These are phyloP conservation scores for Gambusia yucatana DNA, from an alignment of 2,797 vertebrate genomes.

Conservation along the genomic window DNA sequence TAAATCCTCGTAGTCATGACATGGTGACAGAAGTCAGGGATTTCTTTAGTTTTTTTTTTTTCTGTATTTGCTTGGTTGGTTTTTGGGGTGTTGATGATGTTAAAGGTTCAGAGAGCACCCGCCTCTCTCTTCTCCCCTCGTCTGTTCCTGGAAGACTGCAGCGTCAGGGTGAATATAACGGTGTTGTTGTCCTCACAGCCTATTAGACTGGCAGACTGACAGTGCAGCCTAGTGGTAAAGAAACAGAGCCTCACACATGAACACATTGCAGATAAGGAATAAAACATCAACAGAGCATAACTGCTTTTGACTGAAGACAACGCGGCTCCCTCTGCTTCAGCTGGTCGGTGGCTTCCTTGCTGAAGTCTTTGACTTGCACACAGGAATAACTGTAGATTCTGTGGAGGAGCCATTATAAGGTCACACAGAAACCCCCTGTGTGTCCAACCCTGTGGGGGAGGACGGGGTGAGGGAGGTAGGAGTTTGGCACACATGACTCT, in stretches of 20 bases:
- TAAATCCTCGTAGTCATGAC: conserved; percentile 29
- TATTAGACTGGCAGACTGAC: conserved; percentile 74
- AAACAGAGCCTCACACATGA: conserved; percentile 55
- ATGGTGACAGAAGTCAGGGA: conserved; percentile 36
- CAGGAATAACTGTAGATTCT: conserved; percentile 62
- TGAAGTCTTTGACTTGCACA: conserved; percentile 44
- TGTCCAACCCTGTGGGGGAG: conserved; percentile 48
- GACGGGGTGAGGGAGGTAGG: conserved; percentile 13
- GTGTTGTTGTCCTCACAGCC: conserved; percentile 53
- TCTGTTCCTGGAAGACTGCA: conserved; percentile 45
- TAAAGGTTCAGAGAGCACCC: conserved; percentile 36
- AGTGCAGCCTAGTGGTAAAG: conserved; percentile 78
- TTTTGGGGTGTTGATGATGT: conserved; percentile 18
- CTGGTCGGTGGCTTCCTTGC: conserved; percentile 13
- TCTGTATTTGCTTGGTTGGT: not conserved
- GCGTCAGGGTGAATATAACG: conserved; percentile 53
- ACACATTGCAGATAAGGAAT: conserved; percentile 45
- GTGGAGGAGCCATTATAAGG: conserved; percentile 68
- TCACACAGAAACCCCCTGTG: conserved; percentile 77
- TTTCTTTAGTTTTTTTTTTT: conserved; percentile 3
- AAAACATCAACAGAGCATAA: conserved; percentile 43
- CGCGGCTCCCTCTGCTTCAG: conserved; percentile 13
- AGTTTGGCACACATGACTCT: conserved; percentile 65
- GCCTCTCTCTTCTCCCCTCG: conserved; percentile 7
- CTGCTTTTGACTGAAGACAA: conserved; percentile 13